phyloP scores from a whole-genome alignment of 2,113 vertebrate species.

The Rhynchomys soricoides region DNA sequence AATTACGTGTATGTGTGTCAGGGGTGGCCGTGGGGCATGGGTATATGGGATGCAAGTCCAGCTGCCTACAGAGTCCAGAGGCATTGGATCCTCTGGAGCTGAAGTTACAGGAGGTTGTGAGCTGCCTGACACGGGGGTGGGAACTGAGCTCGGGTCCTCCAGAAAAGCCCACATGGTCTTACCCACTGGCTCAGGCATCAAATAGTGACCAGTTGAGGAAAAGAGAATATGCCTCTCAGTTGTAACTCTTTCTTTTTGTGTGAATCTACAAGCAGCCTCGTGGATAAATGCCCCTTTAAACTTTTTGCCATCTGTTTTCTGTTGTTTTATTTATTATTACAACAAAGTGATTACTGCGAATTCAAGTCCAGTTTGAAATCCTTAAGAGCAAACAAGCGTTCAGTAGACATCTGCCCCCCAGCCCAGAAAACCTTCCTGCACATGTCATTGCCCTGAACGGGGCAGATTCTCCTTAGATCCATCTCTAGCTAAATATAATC shows the following conservation, averaged over 20 bases:
- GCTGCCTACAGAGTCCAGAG: background rate
- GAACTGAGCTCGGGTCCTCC: background rate
- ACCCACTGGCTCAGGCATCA: background rate
- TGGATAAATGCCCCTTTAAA: background rate
- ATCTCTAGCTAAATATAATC: background rate
- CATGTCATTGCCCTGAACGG: background rate
- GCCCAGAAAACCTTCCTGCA: background rate
- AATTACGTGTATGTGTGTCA: background rate
- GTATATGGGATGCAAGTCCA: background rate
- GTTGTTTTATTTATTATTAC: background rate
- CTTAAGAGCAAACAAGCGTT: constrained; percentile 38
- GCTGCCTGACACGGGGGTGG: background rate
- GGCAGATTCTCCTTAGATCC: background rate
- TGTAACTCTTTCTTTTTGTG: background rate
- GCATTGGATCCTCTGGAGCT: background rate
- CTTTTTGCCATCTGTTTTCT: background rate
- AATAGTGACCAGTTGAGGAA: background rate
- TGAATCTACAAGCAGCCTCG: background rate
- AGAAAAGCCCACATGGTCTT: background rate
- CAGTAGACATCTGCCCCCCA: background rate
- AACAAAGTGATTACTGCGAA: background rate
- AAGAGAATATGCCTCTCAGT: background rate
- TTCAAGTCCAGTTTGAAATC: background rate
- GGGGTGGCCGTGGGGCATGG: background rate
- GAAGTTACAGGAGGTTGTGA: background rate